phyloP scores from a whole-genome alignment of 1,140 invertebrate species.

The Eufriesea mexicana region DNA sequence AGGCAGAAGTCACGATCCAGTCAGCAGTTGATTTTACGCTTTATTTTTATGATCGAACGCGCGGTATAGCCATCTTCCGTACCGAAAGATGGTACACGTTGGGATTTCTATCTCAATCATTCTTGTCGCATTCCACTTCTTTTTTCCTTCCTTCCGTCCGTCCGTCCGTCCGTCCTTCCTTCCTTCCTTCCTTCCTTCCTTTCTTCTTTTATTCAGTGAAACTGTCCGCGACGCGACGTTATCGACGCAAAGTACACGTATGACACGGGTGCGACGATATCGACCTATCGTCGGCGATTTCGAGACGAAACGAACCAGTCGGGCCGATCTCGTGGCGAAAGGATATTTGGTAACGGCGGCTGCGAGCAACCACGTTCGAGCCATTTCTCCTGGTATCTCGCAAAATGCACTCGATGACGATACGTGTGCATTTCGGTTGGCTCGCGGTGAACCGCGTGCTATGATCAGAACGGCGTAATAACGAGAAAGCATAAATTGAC shows the following conservation, averaged over 20 bases:
- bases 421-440: constrained; percentile 47
- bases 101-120: not conserved
- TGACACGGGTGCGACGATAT: not conserved
- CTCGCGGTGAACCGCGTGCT: constrained; percentile 52
- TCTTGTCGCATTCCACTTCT: not conserved
- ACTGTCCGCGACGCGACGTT: not conserved
- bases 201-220: not conserved
- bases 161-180: no score
- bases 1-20: constrained; percentile 65
- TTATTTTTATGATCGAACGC: constrained; percentile 77
- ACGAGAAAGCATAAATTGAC: constrained; percentile 78
- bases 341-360: not conserved
- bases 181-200: not conserved
- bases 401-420: constrained; percentile 55
- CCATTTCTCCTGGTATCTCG: constrained; percentile 35
- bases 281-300: constrained; percentile 18
- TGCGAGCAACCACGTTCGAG: not conserved
- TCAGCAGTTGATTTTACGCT: constrained; percentile 81
- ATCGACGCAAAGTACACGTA: not conserved
- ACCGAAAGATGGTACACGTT: not conserved
- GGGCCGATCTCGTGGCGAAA: no score
- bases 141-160: not conserved
- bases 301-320: not conserved
- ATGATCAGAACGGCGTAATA: constrained; percentile 75
- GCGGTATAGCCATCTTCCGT: not conserved